These are phyloP conservation scores for Hyperopisus bebe DNA, from an alignment of 2,113 vertebrate genomes.

Conservation along the genomic window DNA sequence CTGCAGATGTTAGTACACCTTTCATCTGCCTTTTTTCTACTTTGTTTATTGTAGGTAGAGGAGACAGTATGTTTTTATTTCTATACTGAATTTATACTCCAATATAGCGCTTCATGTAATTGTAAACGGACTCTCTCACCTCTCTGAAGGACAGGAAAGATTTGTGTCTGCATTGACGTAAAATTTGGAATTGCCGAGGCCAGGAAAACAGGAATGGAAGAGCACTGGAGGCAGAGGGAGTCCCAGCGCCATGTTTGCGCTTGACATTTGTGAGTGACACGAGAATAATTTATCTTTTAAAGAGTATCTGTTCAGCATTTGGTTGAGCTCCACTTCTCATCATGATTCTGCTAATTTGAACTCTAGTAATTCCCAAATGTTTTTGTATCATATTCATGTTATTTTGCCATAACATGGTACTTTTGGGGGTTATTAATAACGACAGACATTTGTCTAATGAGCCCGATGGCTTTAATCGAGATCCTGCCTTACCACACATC, in stretches of 20 bases:
- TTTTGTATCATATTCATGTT: not conserved
- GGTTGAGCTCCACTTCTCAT: not conserved
- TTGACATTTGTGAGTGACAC: slow-evolving; percentile 31
- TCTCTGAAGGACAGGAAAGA: slow-evolving; percentile 28
- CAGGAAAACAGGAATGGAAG: slow-evolving; percentile 22
- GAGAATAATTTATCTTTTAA: slow-evolving; percentile 31
- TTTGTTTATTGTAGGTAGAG: not conserved
- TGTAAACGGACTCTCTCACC: slow-evolving; percentile 23
- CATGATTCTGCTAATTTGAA: slow-evolving; percentile 14
- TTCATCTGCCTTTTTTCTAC: not conserved
- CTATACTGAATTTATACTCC: not conserved
- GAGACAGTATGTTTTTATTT: not conserved
- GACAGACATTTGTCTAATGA: not conserved
- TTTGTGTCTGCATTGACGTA: slow-evolving; percentile 25
- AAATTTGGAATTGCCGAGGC: slow-evolving; percentile 34
- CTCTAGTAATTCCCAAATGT: not conserved
- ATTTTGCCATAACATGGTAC: not conserved
- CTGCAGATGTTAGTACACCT: not conserved
- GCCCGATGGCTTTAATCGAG: not conserved
- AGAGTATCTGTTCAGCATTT: not conserved
- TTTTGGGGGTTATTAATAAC: not conserved
- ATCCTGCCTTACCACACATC: not conserved
- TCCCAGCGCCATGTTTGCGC: slow-evolving; percentile 20
- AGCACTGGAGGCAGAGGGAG: slow-evolving; percentile 11
- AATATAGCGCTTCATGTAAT: slow-evolving; percentile 3